phyloP scores from a whole-genome alignment of 1,140 invertebrate species.

The Amyelois transitella region DNA sequence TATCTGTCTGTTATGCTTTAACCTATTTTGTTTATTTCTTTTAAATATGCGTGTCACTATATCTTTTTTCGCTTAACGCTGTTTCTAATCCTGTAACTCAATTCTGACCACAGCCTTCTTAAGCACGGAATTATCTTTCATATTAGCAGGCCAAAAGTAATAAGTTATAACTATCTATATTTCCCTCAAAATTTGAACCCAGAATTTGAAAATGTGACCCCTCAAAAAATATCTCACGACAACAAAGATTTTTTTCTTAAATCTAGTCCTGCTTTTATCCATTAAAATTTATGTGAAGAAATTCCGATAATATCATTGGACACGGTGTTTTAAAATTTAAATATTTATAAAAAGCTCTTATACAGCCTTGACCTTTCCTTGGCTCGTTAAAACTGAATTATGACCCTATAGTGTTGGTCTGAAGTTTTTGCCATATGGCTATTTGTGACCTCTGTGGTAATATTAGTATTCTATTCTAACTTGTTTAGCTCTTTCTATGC shows the following conservation, averaged over 20 bases:
- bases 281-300: neutral
- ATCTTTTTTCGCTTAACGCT: too few relatives aligned
- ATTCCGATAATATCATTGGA: neutral
- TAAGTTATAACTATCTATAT: too few relatives aligned
- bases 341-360: slow-evolving; percentile 1
- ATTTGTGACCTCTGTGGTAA: neutral
- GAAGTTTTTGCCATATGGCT: neutral
- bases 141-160: too few relatives aligned
- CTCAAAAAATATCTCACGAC: neutral
- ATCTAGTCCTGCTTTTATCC: neutral
- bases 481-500: neutral
- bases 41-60: too few relatives aligned
- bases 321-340: neutral
- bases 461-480: neutral
- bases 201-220: neutral
- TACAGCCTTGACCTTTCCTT: slow-evolving; percentile 4
- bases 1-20: too few relatives aligned
- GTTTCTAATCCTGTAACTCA: neutral
- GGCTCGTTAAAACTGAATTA: neutral
- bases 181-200: neutral
- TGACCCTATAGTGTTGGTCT: neutral
- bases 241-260: neutral
- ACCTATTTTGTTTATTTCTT: too few relatives aligned
- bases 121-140: too few relatives aligned
- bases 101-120: too few relatives aligned